Conservation (phyloP, 2,113 vertebrate genomes). For the Otocyon megalotis region DNA sequence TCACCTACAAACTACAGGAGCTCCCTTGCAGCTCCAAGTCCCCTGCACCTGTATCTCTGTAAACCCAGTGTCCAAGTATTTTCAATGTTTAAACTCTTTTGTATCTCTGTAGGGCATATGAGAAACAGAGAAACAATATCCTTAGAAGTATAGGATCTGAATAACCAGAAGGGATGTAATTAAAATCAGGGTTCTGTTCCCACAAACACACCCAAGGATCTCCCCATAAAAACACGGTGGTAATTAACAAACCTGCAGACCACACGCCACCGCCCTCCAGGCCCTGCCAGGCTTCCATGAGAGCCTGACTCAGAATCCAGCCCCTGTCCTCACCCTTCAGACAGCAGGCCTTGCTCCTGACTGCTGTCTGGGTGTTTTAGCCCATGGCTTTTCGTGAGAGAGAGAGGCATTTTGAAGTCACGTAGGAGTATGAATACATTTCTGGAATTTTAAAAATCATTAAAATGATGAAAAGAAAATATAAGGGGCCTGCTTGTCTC, state of each 20-base stretch:
- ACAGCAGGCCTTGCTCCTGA: not conserved
- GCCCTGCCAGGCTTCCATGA: not conserved
- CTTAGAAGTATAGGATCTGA: slow-evolving; percentile 59
- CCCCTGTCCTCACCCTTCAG: not conserved
- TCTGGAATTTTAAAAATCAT: slow-evolving; percentile 68
- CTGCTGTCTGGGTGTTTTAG: not conserved
- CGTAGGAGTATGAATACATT: slow-evolving; percentile 46
- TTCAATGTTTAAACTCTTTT: slow-evolving; percentile 16
- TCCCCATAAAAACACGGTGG: slow-evolving; percentile 49
- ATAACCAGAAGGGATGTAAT: slow-evolving; percentile 79
- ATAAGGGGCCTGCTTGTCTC: not conserved
- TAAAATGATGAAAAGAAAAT: slow-evolving; percentile 36
- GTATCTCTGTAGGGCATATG: not conserved
- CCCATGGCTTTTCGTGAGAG: slow-evolving; percentile 31
- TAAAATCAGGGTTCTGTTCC: slow-evolving; percentile 78
- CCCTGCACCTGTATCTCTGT: not conserved
- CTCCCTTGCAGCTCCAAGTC: not conserved
- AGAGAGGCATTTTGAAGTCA: slow-evolving; percentile 38
- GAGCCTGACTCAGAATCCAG: not conserved
- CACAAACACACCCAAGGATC: slow-evolving; percentile 74
- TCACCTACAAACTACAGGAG: not conserved
- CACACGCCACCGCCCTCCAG: not conserved
- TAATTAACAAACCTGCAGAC: slow-evolving; percentile 66
- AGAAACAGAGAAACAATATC: slow-evolving; percentile 57
- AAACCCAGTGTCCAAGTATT: not conserved